Evolutionary conservation across 2,888 invertebrate genomes (phyloP).

Genomic region (Machimus rusticus): DNA sequence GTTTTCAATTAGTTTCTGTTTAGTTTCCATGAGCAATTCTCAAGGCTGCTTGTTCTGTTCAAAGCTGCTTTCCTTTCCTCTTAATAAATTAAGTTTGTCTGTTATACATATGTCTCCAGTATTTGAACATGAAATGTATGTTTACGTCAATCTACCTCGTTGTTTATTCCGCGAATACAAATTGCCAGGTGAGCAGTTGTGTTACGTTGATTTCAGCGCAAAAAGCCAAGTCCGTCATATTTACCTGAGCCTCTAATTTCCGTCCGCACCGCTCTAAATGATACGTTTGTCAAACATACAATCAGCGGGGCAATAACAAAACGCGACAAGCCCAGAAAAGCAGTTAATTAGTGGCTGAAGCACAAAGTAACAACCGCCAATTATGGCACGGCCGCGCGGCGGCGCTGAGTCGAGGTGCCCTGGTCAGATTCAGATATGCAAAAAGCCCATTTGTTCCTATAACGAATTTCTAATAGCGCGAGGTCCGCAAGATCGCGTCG

Average conservation of each 20-base stretch:
- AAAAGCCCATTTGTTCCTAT: slow-evolving; percentile 3
- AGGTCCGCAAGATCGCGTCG: slow-evolving; percentile 1
- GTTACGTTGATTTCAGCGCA: not conserved
- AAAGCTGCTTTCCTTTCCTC: no score
- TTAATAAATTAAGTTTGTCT: not conserved
- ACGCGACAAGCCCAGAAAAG: slow-evolving; percentile 13
- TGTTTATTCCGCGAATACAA: not conserved
- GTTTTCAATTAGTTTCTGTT: no score
- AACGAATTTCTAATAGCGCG: slow-evolving; percentile 35
- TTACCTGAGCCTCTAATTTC: not conserved
- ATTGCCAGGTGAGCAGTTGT: not conserved
- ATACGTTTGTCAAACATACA: slow-evolving; percentile 23
- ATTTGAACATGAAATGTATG: not conserved
- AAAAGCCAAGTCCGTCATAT: not conserved
- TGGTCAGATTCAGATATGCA: slow-evolving; percentile 16
- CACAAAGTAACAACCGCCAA: slow-evolving; percentile 26
- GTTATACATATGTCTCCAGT: not conserved
- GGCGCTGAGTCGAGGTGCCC: not conserved
- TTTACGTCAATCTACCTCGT: not conserved
- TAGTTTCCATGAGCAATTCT: no score
- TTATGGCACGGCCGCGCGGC: not conserved
- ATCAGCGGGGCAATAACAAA: slow-evolving; percentile 14
- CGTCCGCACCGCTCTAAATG: not conserved
- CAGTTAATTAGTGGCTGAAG: slow-evolving; percentile 14
- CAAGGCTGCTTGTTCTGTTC: no score